phyloP scores from a whole-genome alignment of 2,113 vertebrate species.

The Cheirogaleus medius region DNA sequence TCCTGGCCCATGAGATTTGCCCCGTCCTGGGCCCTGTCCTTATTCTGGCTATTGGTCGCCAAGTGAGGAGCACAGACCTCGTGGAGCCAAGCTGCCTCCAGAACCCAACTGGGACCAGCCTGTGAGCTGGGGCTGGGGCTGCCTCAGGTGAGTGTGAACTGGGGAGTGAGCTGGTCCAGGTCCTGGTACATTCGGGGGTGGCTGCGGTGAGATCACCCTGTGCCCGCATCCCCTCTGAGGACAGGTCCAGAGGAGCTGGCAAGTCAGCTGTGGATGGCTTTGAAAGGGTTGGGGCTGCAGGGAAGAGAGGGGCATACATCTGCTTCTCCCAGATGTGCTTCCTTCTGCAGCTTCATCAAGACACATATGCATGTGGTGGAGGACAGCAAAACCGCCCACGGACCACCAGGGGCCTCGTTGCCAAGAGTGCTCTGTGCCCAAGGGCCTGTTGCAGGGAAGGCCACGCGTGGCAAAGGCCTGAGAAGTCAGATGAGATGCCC shows the following conservation, averaged over 20 bases:
- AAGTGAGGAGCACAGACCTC: not conserved
- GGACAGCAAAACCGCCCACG: not conserved
- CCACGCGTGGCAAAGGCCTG: not conserved
- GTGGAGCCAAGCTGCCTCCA: not conserved
- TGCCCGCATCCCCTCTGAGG: not conserved
- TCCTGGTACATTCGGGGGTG: not conserved
- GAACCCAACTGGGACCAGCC: not conserved
- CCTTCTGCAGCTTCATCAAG: not conserved
- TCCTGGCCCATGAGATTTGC: not conserved
- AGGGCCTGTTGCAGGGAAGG: not conserved
- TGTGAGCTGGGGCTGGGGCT: not conserved
- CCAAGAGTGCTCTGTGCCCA: not conserved
- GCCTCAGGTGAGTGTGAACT: not conserved
- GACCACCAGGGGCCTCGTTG: not conserved
- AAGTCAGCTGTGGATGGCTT: not conserved
- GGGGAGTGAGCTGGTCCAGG: not conserved
- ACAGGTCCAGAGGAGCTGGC: not conserved
- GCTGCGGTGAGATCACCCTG: not conserved
- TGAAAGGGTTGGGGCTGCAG: not conserved
- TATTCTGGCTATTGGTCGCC: not conserved
- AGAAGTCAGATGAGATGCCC: not conserved
- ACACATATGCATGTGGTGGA: not conserved
- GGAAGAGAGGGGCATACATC: not conserved
- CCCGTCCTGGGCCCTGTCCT: not conserved
- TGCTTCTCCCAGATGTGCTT: constrained; percentile 12